Evolutionary conservation across 2,113 vertebrate genomes (phyloP).

Genomic region (Hippocampus barbouri): DNA sequence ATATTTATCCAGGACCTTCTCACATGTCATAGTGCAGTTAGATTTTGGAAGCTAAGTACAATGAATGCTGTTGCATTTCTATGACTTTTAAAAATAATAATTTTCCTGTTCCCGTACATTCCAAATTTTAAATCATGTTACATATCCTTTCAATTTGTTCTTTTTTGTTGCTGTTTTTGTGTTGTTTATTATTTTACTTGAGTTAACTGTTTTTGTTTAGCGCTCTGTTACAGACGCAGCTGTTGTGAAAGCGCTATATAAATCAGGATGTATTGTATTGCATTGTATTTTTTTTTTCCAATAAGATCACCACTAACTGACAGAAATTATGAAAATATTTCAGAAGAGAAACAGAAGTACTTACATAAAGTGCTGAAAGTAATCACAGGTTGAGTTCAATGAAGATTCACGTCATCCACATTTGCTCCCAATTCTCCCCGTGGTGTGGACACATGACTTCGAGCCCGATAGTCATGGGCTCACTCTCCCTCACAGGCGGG

Average conservation of each 20-base stretch:
- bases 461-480: not conserved
- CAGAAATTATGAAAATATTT: not conserved
- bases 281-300: no score
- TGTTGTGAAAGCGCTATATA: no score
- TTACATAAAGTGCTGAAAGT: not conserved
- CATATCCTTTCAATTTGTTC: not conserved
- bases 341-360: not conserved
- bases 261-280: no score
- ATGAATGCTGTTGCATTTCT: not conserved
- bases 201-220: no score
- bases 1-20: no score
- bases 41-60: not conserved
- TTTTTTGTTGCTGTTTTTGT: no score
- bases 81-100: not conserved
- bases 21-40: not conserved
- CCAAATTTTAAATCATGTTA: not conserved
- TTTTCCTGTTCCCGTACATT: not conserved
- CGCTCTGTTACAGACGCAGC: no score
- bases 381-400: not conserved
- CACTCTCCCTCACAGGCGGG: slow-evolving; percentile 30
- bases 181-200: no score
- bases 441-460: slow-evolving; percentile 19
- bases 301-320: not conserved
- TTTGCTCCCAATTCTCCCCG: not conserved
- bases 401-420: not conserved